Conservation (phyloP, 2,888 invertebrate genomes). For the Myopa tessellatipennis region DNA sequence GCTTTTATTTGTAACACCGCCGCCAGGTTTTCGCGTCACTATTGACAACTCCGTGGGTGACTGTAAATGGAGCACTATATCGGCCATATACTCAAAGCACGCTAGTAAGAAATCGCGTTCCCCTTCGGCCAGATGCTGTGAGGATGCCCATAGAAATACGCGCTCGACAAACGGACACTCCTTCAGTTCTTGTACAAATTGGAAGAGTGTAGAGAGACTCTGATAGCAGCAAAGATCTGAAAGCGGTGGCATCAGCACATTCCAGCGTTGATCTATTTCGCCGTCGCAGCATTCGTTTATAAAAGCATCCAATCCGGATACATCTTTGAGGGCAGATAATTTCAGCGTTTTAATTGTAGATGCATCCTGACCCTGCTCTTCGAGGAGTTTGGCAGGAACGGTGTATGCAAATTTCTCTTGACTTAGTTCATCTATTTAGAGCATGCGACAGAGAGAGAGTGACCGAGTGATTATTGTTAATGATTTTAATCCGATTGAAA, state of each 20-base stretch:
- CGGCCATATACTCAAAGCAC: constrained; percentile 64
- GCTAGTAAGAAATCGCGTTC: constrained; percentile 58
- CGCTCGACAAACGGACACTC: constrained; percentile 57
- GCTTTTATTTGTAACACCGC: constrained; percentile 58
- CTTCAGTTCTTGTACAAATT: constrained; percentile 58
- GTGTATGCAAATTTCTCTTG: constrained; percentile 61
- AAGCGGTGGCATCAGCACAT: constrained; percentile 60
- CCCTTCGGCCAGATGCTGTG: constrained; percentile 53
- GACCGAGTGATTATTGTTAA: no score
- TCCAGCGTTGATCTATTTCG: constrained; percentile 47
- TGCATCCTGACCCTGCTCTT: constrained; percentile 60
- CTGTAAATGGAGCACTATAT: constrained; percentile 59
- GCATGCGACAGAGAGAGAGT: background rate
- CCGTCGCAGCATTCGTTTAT: constrained; percentile 49
- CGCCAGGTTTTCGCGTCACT: constrained; percentile 60
- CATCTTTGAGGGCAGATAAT: constrained; percentile 49
- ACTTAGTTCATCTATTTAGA: constrained; percentile 59
- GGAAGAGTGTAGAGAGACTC: constrained; percentile 57
- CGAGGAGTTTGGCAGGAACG: constrained; percentile 58
- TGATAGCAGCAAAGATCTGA: constrained; percentile 60
- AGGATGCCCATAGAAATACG: constrained; percentile 63
- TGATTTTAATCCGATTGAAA: background rate
- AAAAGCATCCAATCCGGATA: constrained; percentile 51
- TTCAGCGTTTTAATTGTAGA: constrained; percentile 54
- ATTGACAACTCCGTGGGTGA: constrained; percentile 55